A percentile compares a stretch with the other conserved stretches of the same genome.
Evolutionary conservation across 2,113 vertebrate species (phyloP).

Genomic region (Apistogramma diplotaenia): DNA sequence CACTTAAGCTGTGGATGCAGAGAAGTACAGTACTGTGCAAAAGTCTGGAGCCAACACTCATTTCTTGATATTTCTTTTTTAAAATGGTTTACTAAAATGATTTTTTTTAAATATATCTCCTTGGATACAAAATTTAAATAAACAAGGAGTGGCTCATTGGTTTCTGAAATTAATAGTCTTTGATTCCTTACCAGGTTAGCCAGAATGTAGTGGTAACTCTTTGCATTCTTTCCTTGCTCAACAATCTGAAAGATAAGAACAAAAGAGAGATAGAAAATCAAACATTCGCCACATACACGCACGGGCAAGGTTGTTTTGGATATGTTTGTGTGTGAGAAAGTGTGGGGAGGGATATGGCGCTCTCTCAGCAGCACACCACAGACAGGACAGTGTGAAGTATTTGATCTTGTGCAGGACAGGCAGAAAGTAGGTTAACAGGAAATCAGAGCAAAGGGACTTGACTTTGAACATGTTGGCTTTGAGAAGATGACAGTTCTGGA

Average conservation of each 20-base stretch:
- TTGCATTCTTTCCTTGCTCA: conserved; percentile 92
- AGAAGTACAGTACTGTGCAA: background rate
- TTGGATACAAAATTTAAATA: background rate
- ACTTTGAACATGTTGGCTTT: background rate
- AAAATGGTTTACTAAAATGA: no score
- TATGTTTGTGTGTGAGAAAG: background rate
- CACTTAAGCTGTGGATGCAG: background rate
- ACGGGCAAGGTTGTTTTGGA: background rate
- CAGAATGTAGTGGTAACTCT: conserved; percentile 97
- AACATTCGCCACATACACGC: background rate
- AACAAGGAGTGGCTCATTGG: no score
- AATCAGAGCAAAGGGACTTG: conserved; percentile 10
- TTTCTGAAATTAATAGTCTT: background rate
- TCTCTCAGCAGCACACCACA: conserved; percentile 10
- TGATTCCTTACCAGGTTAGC: conserved; percentile 91
- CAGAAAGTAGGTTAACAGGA: conserved; percentile 19
- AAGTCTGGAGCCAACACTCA: background rate
- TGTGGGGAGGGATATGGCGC: background rate
- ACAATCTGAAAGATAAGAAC: conserved; percentile 84
- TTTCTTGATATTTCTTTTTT: background rate
- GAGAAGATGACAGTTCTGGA: background rate
- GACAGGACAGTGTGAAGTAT: conserved; percentile 5
- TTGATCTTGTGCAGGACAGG: conserved; percentile 47
- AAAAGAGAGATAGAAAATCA: conserved; percentile 13
- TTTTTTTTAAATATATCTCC: no score